phyloP scores from a whole-genome alignment of 2,888 invertebrate species.

The Diogma glabrata region DNA sequence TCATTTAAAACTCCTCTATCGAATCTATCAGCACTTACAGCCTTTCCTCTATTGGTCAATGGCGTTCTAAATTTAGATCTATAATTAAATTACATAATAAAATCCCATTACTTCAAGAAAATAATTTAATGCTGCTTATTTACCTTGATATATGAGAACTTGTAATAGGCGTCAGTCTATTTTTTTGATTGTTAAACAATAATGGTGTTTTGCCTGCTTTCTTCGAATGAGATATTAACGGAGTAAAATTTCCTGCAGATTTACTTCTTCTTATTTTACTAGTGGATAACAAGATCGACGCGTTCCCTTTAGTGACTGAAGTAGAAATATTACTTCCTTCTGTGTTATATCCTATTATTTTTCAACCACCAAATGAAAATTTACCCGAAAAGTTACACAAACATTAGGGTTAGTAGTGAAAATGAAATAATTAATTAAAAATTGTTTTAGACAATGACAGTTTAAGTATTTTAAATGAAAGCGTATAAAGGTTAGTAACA shows the following conservation, averaged over 20 bases:
- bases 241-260: background rate
- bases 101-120: background rate
- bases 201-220: background rate
- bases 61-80: constrained; percentile 32
- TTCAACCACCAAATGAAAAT: no score
- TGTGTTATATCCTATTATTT: constrained; percentile 7
- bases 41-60: constrained; percentile 25
- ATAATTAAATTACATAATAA: background rate
- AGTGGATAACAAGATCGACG: background rate
- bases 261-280: background rate
- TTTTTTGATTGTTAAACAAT: background rate
- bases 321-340: constrained; percentile 1
- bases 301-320: constrained; percentile 2
- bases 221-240: background rate
- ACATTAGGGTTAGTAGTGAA: no score
- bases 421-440: no score
- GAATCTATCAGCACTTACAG: constrained; percentile 31
- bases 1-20: constrained; percentile 15
- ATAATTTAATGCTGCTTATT: background rate
- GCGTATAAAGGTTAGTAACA: no score
- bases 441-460: no score
- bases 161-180: background rate
- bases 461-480: no score
- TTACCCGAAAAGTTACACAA: no score
- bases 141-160: background rate